Evolutionary conservation across 2,888 invertebrate species (phyloP).

Genomic region (Serrognathus titanus): DNA sequence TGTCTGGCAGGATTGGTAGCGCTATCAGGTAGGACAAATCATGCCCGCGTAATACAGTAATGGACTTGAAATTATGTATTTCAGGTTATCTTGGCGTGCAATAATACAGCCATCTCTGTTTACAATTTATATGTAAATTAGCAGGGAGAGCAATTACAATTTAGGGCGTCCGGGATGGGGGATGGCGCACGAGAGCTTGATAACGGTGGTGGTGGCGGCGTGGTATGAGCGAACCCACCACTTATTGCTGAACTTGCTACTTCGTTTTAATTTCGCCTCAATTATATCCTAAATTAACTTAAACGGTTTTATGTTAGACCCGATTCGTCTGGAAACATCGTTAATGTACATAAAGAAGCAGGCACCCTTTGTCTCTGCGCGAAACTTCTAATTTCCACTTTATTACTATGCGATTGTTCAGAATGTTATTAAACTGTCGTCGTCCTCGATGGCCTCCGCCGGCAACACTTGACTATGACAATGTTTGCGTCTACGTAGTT

Average conservation of each 20-base stretch:
- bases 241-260: conserved; percentile 13
- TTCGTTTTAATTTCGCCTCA: conserved; percentile 16
- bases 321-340: too few species aligned
- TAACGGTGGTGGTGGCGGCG: not conserved
- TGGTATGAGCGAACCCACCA: conserved; percentile 9
- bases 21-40: not conserved
- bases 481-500: too few species aligned
- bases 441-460: too few species aligned
- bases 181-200: not conserved
- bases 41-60: conserved; percentile 5
- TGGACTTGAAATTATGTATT: conserved; percentile 20
- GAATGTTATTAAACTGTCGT: too few species aligned
- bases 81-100: conserved; percentile 15
- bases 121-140: conserved; percentile 29
- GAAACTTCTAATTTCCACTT: too few species aligned
- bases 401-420: too few species aligned
- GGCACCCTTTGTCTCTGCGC: too few species aligned
- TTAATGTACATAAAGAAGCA: too few species aligned
- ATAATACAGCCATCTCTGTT: conserved; percentile 17
- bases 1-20: too few species aligned
- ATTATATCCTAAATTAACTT: conserved; percentile 17
- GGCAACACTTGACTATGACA: too few species aligned
- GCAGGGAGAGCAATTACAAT: conserved; percentile 25
- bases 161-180: conserved; percentile 6
- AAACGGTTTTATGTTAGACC: conserved; percentile 8